Base-by-base conservation (phyloP, 2,888 invertebrate genomes). In the Ochlodes sylvanus region DNA sequence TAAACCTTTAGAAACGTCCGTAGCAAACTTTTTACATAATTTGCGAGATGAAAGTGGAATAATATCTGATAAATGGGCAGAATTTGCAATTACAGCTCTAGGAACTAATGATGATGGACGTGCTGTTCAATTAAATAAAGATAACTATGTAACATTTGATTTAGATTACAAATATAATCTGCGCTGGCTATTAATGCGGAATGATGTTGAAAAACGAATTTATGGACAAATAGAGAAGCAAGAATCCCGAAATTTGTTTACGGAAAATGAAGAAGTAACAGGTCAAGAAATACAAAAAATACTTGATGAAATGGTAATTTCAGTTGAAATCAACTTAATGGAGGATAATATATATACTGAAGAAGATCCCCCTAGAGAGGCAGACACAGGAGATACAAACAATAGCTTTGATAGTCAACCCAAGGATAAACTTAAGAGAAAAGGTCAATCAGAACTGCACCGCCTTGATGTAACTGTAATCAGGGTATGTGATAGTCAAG, bases 381-480 rank as follows among this genome's bases (percentile, higher is more conserved):
- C 63, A 47, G 19, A 65, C 54, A 62, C 6, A 69, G 65, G 32
- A 64, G 58, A 50, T 44, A 41, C 27, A 66, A 69, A 72, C 41
- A 73, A 72, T 38, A 67, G 74, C 44, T 76, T 10, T 71, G 75
- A 73, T 73, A 69, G 17, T 41, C 56, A 70, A 41, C n/a, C 70
- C 21, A 90, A 88, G 79, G 89, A 92, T 27, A 90, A 89, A 80
- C 55, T 66, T 42, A 91, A 87, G 80, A 86, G 81, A 72, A 88
- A 80, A 76, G 73, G 80, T 9, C 52, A 52, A n/a, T 52, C 52
- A 71, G 96, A 96, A 85, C 82, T 96, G 69, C 92, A 89, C 66
- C 90, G 95, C 72, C 89, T 96, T 44, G 95, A 94, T 84, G 96
- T 96, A 9, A 96, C 95, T 69, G 94, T 96, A 41, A 95, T 96